Evolutionary conservation across 2,888 invertebrate genomes (phyloP).

Genomic region (Congeria kusceri): DNA sequence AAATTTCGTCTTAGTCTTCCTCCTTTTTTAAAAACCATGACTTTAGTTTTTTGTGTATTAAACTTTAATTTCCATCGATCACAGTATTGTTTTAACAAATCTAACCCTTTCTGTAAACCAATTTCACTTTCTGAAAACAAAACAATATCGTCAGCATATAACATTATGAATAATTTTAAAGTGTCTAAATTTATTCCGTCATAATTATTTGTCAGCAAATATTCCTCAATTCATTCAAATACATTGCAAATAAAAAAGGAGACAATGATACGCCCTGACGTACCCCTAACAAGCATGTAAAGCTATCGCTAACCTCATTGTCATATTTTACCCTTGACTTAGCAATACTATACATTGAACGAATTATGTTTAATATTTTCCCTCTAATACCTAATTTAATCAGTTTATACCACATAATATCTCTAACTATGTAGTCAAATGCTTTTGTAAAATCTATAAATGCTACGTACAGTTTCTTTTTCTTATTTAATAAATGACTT

Average conservation of each 20-base stretch:
- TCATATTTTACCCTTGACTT: slow-evolving; percentile 10
- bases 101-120: background rate
- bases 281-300: slow-evolving; percentile 2
- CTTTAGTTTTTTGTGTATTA: no score
- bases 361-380: slow-evolving; percentile 7
- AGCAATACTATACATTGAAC: no score
- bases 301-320: background rate
- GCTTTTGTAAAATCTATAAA: slow-evolving; percentile 46
- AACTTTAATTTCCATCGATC: no score
- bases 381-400: slow-evolving; percentile 26
- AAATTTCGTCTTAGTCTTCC: no score
- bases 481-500: slow-evolving; percentile 13
- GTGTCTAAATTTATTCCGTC: no score
- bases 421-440: slow-evolving; percentile 35
- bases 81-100: no score
- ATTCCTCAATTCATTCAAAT: background rate
- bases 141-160: slow-evolving; percentile 1
- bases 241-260: slow-evolving; percentile 12
- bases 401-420: slow-evolving; percentile 36
- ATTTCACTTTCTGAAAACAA: slow-evolving; percentile 1
- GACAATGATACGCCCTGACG: slow-evolving; percentile 2
- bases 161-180: background rate
- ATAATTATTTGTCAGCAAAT: no score
- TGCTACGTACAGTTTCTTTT: slow-evolving; percentile 24
- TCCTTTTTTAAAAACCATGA: no score